phyloP scores from a whole-genome alignment of 2,113 vertebrate genomes.

The Lagopus muta region DNA sequence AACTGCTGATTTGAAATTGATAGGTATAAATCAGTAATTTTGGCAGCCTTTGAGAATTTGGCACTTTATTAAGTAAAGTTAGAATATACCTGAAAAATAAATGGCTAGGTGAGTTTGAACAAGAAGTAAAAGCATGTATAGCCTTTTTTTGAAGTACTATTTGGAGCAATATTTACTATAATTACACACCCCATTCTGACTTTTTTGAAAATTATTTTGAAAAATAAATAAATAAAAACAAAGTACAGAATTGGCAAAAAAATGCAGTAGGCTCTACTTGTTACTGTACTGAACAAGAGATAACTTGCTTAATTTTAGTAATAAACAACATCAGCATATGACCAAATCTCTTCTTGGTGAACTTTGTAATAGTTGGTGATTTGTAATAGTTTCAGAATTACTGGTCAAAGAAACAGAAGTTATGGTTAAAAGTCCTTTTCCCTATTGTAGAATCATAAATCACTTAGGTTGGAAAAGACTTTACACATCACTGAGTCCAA shows the following conservation, averaged over 20 bases:
- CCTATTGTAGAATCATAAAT: not conserved
- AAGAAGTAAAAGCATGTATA: not conserved
- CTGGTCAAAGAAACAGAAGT: not conserved
- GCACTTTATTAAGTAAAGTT: not conserved
- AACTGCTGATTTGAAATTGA: not conserved
- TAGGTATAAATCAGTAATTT: not conserved
- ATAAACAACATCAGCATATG: not conserved
- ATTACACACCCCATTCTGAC: not conserved
- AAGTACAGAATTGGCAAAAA: not conserved
- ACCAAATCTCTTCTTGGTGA: not conserved
- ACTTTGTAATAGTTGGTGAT: not conserved
- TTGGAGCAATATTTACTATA: not conserved
- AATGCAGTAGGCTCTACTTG: not conserved
- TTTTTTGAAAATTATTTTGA: not conserved
- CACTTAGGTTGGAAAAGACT: too few relatives aligned
- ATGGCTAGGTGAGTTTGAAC: not conserved
- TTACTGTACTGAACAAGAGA: not conserved
- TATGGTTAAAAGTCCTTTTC: not conserved
- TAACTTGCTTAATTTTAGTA: not conserved
- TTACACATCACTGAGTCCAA: too few relatives aligned
- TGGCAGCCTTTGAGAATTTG: not conserved
- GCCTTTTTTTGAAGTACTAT: not conserved
- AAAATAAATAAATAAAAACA: not conserved
- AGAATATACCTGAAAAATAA: not conserved
- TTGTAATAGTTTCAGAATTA: not conserved